These are phyloP conservation scores for Chinchilla lanigera DNA, from an alignment of 2,113 vertebrate genomes.

Conservation along the genomic window DNA sequence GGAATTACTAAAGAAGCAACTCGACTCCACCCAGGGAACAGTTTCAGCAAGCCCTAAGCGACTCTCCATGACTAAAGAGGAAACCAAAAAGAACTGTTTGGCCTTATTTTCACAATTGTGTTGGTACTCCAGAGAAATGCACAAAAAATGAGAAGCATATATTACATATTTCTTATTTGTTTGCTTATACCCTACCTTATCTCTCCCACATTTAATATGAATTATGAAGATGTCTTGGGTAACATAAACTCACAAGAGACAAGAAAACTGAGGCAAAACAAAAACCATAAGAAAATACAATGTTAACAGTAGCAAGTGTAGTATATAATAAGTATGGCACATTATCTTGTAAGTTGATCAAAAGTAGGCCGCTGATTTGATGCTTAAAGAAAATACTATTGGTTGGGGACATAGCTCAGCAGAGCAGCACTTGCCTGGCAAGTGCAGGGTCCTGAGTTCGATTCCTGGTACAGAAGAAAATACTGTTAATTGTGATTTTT, in stretches of 20 bases:
- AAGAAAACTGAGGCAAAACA: slow-evolving; percentile 51
- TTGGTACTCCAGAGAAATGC: slow-evolving; percentile 75
- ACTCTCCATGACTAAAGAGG: slow-evolving; percentile 70
- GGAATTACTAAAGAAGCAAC: slow-evolving; percentile 91
- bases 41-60: slow-evolving; percentile 74
- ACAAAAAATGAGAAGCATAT: slow-evolving; percentile 63
- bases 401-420: no score
- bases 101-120: slow-evolving; percentile 79
- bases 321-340: neutral
- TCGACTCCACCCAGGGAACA: slow-evolving; percentile 84
- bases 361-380: neutral
- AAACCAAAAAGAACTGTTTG: slow-evolving; percentile 72
- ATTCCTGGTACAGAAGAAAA: no score
- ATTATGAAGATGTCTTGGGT: neutral
- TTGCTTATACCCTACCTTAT: slow-evolving; percentile 63
- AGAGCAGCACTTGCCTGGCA: no score
- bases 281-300: slow-evolving; percentile 8
- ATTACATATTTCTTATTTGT: slow-evolving; percentile 65
- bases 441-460: no score
- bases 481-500: neutral
- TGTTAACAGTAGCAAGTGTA: neutral
- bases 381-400: neutral
- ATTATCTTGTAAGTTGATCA: neutral
- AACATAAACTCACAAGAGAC: slow-evolving; percentile 20
- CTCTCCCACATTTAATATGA: neutral